Conservation (phyloP, 1,140 invertebrate genomes). For the Aphis gossypii region DNA sequence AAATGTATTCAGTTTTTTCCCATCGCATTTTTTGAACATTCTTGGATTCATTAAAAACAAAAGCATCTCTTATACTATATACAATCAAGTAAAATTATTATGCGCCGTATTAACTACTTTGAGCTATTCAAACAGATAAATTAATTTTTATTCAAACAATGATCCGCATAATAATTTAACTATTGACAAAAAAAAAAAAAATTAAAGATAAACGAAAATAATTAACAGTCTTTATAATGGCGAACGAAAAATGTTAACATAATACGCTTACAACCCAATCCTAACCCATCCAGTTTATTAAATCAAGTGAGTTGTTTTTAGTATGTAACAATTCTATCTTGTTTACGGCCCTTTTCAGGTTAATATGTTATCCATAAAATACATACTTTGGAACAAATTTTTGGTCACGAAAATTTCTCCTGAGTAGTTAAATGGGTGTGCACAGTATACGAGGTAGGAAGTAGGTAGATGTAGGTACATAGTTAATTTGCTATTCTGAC, state of each 20-base stretch:
- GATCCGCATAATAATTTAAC: no score
- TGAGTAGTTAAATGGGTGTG: not conserved
- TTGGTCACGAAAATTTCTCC: not conserved
- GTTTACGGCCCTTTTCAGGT: not conserved
- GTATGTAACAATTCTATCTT: not conserved
- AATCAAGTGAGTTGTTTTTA: not conserved
- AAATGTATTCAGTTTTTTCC: not conserved
- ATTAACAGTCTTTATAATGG: not conserved
- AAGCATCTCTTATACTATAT: not conserved
- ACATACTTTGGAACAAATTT: not conserved
- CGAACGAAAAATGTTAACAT: not conserved
- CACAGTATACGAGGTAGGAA: not conserved
- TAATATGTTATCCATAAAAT: not conserved
- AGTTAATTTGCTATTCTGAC: slow-evolving; percentile 9
- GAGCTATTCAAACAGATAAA: not conserved
- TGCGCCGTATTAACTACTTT: not conserved
- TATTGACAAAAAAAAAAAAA: no score
- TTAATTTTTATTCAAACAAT: not conserved
- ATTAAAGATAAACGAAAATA: not conserved
- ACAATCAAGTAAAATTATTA: not conserved
- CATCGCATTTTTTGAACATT: not conserved
- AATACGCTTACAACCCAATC: not conserved
- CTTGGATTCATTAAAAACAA: not conserved
- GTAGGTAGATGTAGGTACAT: not conserved
- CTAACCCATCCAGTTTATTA: not conserved